Base-by-base conservation (phyloP, 2,113 vertebrate genomes). In the Trogon surrucura region DNA sequence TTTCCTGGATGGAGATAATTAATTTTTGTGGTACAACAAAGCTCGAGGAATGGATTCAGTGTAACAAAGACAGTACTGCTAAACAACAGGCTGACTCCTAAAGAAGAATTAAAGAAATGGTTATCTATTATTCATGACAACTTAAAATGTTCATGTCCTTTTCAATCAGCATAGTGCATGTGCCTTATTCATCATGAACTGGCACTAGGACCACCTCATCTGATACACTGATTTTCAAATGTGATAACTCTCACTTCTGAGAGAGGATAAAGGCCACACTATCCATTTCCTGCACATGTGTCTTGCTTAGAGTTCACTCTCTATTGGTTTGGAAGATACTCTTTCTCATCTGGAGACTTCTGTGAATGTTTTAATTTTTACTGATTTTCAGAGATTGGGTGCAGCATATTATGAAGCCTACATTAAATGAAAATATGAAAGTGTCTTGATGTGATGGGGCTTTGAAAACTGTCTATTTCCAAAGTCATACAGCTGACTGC, bases 101-200 rank as follows among this genome's bases (percentile, higher is more conserved):
- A 65, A 80, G 62, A 88, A 87, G 58, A 94, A 88, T 70, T 84
- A 48, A 74, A 92, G 45, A 84, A 93, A 78, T 34, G 4, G 20
- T 58, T 91, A 82, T 60, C 54, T 70, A 80, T 91, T 94, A 80
- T 91, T 91, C 58, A 82, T 66, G 45, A 66, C 32, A 84, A 13
- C 23, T 93, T 80, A 92, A 95, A 54, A 62, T 32, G 50, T 85
- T 94, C 73, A 83, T 58, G 45, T 47, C 72, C 51, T 91, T 86
- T 48, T 74, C 53, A 80, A 74, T 64, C 57, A 84, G 51, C 53
- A 34, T 5, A 84, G 60, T 34, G 65, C 51, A 53, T 27, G 34
- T 71, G 69, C 65, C 91, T 79, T 62, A 80, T 86, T 84, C 65
- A 75, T 36, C 51, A 56, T 48, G 32, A 78, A 78, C 69, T 48